phyloP scores from a whole-genome alignment of 2,797 vertebrate species.

The Potorous gilbertii region DNA sequence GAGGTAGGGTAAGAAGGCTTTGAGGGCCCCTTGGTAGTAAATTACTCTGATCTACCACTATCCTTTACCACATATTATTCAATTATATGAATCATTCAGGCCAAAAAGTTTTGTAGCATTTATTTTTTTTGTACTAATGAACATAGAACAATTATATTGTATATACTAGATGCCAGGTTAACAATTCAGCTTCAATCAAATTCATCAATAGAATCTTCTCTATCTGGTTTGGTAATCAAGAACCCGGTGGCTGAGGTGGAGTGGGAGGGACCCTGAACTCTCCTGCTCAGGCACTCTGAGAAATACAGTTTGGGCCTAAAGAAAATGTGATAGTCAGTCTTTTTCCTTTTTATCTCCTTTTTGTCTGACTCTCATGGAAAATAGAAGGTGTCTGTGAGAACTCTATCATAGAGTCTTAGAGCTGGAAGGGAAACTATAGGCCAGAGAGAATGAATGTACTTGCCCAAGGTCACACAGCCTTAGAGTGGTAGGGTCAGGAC shows the following conservation, averaged over 20 bases:
- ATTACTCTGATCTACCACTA: neutral
- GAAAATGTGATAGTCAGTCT: constrained; percentile 9
- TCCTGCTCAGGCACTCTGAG: neutral
- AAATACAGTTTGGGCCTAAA: neutral
- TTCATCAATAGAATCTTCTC: constrained; percentile 19
- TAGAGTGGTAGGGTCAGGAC: neutral
- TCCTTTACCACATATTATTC: neutral
- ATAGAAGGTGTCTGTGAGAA: neutral
- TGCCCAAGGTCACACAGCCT: neutral
- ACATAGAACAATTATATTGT: neutral
- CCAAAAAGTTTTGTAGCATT: neutral
- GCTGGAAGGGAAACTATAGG: constrained; percentile 26
- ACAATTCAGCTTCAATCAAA: neutral
- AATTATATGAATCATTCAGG: neutral
- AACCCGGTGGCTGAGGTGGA: neutral
- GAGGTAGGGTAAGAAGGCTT: constrained; percentile 17
- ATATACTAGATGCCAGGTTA: constrained; percentile 1
- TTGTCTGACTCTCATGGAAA: constrained; percentile 33
- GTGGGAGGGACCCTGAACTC: neutral
- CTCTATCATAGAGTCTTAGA: neutral
- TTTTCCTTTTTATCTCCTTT: constrained; percentile 11
- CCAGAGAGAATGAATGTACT: neutral
- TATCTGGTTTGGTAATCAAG: neutral
- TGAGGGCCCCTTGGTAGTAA: neutral
- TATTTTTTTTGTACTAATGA: constrained; percentile 17